These are phyloP conservation scores for Eulemur macaco DNA, from an alignment of 2,113 vertebrate species.

Conservation along the genomic window DNA sequence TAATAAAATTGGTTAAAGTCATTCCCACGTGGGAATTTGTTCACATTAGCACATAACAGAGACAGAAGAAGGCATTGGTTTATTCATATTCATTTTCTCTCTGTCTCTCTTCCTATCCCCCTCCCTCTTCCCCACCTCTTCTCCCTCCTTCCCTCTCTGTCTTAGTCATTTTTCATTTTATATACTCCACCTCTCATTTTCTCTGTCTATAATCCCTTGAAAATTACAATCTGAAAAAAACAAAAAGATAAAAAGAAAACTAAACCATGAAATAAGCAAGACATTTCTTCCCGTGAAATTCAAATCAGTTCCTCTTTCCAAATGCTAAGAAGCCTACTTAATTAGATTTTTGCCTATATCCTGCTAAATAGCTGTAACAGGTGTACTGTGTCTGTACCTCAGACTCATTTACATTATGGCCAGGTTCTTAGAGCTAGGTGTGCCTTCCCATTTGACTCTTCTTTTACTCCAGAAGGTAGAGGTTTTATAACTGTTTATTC, in stretches of 20 bases:
- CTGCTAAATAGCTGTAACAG: neutral
- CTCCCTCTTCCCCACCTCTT: neutral
- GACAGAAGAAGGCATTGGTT: neutral
- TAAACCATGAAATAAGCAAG: constrained; percentile 51
- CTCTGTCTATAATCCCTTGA: constrained; percentile 25
- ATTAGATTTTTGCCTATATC: neutral
- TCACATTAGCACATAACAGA: neutral
- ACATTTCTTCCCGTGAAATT: constrained; percentile 41
- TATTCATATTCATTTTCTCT: neutral
- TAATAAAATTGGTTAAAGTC: constrained; percentile 60
- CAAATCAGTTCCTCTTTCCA: constrained; percentile 41
- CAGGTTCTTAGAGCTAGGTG: neutral
- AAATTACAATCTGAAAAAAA: constrained; percentile 42
- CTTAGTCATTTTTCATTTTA: constrained; percentile 34
- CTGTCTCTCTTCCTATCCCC: neutral
- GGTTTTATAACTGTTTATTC: constrained; percentile 44
- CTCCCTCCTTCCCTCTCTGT: neutral
- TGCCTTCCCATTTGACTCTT: neutral
- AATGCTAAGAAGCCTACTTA: neutral
- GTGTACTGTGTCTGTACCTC: neutral
- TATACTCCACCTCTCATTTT: constrained; percentile 1
- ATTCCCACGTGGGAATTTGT: constrained; percentile 39
- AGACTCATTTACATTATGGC: neutral
- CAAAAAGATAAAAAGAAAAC: constrained; percentile 22
- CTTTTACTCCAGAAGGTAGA: neutral